Evolutionary conservation across 2,888 invertebrate species (phyloP).

Genomic region (Diplolepis rosae): DNA sequence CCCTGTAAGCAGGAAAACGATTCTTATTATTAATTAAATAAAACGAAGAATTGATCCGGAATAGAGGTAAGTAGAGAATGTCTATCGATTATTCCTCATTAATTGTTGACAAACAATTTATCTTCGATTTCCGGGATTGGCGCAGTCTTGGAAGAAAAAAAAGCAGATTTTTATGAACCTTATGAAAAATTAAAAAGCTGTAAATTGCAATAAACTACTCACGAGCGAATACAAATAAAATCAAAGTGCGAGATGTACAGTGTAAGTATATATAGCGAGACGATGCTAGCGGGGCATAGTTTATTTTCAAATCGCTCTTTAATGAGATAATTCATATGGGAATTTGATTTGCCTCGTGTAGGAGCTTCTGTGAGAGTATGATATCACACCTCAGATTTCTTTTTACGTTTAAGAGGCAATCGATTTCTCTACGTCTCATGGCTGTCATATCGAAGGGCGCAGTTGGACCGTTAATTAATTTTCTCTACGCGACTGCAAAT

Average conservation of each 20-base stretch:
- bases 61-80: conserved; percentile 15
- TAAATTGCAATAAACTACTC: conserved; percentile 10
- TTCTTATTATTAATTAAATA: conserved; percentile 21
- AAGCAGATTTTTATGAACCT: neutral
- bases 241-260: neutral
- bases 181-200: neutral
- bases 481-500: neutral
- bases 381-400: conserved; percentile 17
- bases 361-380: conserved; percentile 24
- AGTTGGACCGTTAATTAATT: conserved; percentile 27
- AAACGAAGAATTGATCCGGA: conserved; percentile 25
- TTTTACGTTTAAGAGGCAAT: conserved; percentile 11
- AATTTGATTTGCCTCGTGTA: conserved; percentile 4
- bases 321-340: conserved; percentile 23
- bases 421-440: conserved; percentile 25
- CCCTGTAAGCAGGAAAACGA: conserved; percentile 11
- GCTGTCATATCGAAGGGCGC: conserved; percentile 30
- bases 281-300: neutral
- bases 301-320: conserved; percentile 15
- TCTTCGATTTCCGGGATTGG: conserved; percentile 5
- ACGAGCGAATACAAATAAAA: neutral
- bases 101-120: conserved; percentile 29
- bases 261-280: conserved; percentile 7
- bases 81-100: conserved; percentile 27
- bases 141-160: neutral